Conservation (phyloP, 2,113 vertebrate species). For the Axis porcinus region DNA sequence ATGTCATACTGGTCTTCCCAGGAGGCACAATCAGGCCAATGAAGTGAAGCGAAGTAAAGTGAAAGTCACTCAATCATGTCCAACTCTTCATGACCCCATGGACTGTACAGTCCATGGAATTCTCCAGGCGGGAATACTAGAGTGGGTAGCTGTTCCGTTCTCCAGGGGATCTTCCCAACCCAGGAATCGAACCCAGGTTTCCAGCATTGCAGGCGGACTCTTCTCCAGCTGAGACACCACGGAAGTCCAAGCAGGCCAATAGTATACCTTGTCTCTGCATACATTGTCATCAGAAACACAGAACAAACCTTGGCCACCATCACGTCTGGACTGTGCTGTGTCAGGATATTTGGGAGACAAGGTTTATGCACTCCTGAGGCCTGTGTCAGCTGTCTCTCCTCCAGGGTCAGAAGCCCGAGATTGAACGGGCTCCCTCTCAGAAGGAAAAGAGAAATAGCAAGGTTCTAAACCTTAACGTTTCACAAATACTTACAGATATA, state of each 20-base stretch:
- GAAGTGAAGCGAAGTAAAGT: background rate
- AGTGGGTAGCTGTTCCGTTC: background rate
- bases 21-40: background rate
- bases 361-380: background rate
- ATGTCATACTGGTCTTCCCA: background rate
- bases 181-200: background rate
- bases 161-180: background rate
- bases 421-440: background rate
- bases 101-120: too few relatives aligned
- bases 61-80: fast-evolving
- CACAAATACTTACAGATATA: background rate
- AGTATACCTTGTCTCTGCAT: background rate
- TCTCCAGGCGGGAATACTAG: background rate
- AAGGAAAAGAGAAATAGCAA: background rate
- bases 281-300: background rate
- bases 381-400: background rate
- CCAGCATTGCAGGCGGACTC: fast-evolving
- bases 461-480: background rate
- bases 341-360: background rate
- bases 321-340: background rate
- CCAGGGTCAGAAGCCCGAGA: background rate
- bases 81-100: background rate
- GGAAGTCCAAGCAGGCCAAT: background rate
- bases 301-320: background rate
- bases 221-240: background rate